Conservation (phyloP, 2,888 invertebrate species). For the Oeneis ivallda region DNA sequence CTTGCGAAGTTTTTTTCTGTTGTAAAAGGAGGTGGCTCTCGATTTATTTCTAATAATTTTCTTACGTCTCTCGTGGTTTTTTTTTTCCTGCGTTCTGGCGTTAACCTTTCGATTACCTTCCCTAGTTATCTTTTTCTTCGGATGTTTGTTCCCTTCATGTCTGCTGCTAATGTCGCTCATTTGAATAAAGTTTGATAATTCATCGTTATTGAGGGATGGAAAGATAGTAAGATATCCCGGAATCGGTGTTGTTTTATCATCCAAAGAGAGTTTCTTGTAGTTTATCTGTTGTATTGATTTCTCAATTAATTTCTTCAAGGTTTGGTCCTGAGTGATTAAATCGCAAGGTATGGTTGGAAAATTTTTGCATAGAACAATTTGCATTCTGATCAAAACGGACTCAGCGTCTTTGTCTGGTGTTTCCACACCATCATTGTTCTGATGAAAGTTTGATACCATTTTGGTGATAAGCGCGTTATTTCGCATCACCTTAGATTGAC, state of each 20-base stretch:
- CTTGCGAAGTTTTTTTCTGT: conserved; percentile 63
- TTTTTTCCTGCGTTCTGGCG: conserved; percentile 38
- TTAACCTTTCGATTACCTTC: conserved; percentile 1
- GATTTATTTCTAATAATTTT: conserved; percentile 41
- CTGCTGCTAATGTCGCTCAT: conserved; percentile 38
- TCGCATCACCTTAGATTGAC: conserved; percentile 57
- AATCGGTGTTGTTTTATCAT: conserved; percentile 51
- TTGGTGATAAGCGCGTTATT: conserved; percentile 69
- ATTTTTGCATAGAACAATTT: conserved; percentile 66
- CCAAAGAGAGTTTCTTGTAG: conserved; percentile 54
- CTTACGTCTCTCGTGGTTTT: conserved; percentile 36
- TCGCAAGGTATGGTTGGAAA: conserved; percentile 68
- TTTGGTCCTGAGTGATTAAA: conserved; percentile 59
- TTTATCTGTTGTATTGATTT: conserved; percentile 66
- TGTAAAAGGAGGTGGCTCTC: conserved; percentile 48
- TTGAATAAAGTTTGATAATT: conserved; percentile 59
- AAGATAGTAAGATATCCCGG: conserved; percentile 53
- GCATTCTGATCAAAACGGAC: conserved; percentile 59
- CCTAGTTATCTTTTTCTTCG: conserved; percentile 34
- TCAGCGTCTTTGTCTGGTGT: conserved; percentile 38
- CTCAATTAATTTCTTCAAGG: conserved; percentile 57
- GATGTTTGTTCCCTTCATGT: conserved; percentile 39
- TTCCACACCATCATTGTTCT: conserved; percentile 50
- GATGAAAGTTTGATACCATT: conserved; percentile 69
- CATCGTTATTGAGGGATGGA: conserved; percentile 63